Percentiles rank a stretch among this genome's conserved stretches.
Conservation (phyloP, 2,797 vertebrate genomes). For the Lerista edwardsae region DNA sequence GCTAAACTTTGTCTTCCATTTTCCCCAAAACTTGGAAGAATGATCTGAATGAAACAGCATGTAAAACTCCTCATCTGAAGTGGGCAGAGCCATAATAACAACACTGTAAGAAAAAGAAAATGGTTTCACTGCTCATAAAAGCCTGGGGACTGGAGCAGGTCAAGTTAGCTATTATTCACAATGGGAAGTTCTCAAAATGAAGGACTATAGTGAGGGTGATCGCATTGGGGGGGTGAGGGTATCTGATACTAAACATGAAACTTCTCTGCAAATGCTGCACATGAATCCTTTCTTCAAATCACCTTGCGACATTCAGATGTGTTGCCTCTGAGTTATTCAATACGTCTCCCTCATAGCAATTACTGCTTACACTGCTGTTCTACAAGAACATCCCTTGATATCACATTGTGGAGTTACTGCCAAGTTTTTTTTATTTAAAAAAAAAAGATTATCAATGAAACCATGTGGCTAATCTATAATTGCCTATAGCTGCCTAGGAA, state of each 20-base stretch:
- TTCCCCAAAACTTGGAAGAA: background rate
- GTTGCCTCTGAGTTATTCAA: background rate
- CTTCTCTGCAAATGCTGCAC: background rate
- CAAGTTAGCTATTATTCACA: background rate
- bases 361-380: background rate
- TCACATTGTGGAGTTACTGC: slow-evolving; percentile 6
- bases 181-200: background rate
- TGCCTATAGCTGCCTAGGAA: background rate
- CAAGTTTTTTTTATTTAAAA: background rate
- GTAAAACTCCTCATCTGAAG: background rate
- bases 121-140: background rate
- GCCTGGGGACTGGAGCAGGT: background rate
- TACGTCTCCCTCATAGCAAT: background rate
- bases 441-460: slow-evolving; percentile 17
- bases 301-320: background rate
- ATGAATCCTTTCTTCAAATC: background rate
- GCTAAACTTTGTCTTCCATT: background rate
- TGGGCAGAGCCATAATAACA: background rate
- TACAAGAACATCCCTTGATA: background rate
- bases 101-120: background rate
- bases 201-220: background rate
- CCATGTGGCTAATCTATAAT: slow-evolving; percentile 25
- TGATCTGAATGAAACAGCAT: background rate
- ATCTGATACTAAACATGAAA: background rate
- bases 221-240: background rate